phyloP scores from a whole-genome alignment of 2,797 vertebrate genomes.

The Poeciliopsis turneri region DNA sequence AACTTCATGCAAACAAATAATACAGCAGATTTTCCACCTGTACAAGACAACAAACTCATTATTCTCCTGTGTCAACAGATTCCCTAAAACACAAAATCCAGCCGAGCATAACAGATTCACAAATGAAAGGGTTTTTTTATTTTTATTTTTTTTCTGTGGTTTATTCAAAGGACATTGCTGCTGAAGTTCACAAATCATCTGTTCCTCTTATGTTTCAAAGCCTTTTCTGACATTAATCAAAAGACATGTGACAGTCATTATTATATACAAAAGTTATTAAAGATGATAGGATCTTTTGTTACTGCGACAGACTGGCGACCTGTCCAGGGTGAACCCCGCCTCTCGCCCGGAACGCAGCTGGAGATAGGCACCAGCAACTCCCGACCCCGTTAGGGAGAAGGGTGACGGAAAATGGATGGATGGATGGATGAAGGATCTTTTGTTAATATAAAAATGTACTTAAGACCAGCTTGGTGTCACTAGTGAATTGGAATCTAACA shows the following conservation, averaged over 20 bases:
- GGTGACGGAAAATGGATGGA: too few relatives aligned
- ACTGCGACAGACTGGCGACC: too few relatives aligned
- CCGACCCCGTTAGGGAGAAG: too few relatives aligned
- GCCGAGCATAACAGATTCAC: conserved; percentile 47
- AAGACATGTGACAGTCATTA: not conserved
- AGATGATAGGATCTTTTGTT: not conserved
- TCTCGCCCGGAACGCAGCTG: too few relatives aligned
- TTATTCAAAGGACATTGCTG: conserved; percentile 37
- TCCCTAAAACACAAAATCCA: conserved; percentile 48
- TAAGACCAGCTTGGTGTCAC: not conserved
- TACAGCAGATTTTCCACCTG: conserved; percentile 19
- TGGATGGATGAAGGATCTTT: too few relatives aligned
- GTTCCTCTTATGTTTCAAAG: conserved; percentile 9
- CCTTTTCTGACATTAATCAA: not conserved
- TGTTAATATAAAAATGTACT: not conserved
- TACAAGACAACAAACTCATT: conserved; percentile 29
- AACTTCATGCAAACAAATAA: conserved; percentile 2
- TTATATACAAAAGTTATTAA: not conserved
- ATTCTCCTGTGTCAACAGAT: conserved; percentile 51
- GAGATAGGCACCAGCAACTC: too few relatives aligned
- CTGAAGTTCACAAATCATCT: conserved; percentile 54
- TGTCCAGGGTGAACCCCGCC: too few relatives aligned
- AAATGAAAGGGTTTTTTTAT: conserved; percentile 33
- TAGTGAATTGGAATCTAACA: not conserved
- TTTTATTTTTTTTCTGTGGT: conserved; percentile 10